Evolutionary conservation across 2,113 vertebrate species (phyloP).

Genomic region (Micromys minutus): DNA sequence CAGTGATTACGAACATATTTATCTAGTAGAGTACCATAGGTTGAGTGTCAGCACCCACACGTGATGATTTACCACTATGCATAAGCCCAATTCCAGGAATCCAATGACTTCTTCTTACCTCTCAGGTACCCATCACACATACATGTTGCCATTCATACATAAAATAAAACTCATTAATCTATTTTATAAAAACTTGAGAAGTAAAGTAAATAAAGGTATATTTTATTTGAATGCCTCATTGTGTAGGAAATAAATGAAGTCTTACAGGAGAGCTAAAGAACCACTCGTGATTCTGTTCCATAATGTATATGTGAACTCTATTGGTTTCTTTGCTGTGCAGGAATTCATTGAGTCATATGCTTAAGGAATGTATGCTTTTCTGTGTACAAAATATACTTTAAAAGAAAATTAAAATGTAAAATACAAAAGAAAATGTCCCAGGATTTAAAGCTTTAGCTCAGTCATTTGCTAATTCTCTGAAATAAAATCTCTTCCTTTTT

Average conservation of each 20-base stretch:
- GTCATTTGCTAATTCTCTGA: not conserved
- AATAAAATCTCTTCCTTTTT: not conserved
- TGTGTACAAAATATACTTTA: not conserved
- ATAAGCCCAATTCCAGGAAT: not conserved
- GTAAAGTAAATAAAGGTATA: not conserved
- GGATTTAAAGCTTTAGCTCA: constrained; percentile 15
- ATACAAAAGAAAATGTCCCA: not conserved
- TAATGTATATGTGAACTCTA: not conserved
- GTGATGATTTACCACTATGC: not conserved
- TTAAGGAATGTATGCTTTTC: not conserved
- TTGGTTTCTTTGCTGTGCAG: not conserved
- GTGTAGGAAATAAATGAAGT: not conserved
- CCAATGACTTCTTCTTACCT: not conserved
- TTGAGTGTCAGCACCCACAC: not conserved
- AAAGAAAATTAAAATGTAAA: constrained; percentile 25
- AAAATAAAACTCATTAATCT: not conserved
- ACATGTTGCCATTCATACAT: not conserved
- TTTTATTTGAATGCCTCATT: not conserved
- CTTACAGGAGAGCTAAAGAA: not conserved
- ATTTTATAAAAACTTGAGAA: not conserved
- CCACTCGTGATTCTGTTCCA: not conserved
- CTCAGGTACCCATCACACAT: not conserved
- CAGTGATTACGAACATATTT: not conserved
- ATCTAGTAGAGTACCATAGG: no score
- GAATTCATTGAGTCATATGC: not conserved